Base-by-base conservation (phyloP, 2,113 vertebrate species). In the Hemiscyllium ocellatum region DNA sequence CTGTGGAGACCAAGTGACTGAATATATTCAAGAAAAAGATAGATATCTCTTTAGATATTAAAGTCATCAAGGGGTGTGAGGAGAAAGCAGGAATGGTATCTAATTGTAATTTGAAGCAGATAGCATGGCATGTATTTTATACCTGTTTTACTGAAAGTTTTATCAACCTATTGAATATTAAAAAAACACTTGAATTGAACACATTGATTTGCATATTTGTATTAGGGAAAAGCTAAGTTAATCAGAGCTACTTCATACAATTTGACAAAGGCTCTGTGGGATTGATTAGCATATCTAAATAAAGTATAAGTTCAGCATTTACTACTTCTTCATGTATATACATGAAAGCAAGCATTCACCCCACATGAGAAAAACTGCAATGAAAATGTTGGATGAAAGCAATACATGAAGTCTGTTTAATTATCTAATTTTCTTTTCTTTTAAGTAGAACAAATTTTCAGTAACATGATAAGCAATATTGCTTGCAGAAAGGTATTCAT, bases 141-240 rank as follows among this genome's bases (percentile, higher is more conserved):
- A 33, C 1, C 33, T 61, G 19, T 91, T 66, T 42, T 83, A 17
- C 80, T 6, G 33, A 19, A 66, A 17, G 61, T 93, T 66, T 68
- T 66, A 22, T 68, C 15, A 93, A 37, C 65, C 15, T 66, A 93
- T 65, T 66, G n/a, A 83, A 37, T 83, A 83, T 83, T 47, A 83
- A 93, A 93, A 93, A 66, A 93, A 6, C n/a, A 93, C 37, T 93
- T 66, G 65, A 10, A 66, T 68, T 93, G 89, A 66, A 93, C n/a
- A 17, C 65, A 37, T 17, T 93, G 33, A 65, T 66, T 93, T 93
- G 61, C 33, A 66, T 93, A 91, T 68, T 68, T 37, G 33, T 93
- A 22, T 93, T 5, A 66, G 33, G 89, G n/a, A 37, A 66, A 15
- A 66, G 19, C 66, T 83, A 37, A 66, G 56, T 20, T 93, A 68